Base-by-base conservation (phyloP, 1,140 invertebrate genomes). In the Myzus persicae region DNA sequence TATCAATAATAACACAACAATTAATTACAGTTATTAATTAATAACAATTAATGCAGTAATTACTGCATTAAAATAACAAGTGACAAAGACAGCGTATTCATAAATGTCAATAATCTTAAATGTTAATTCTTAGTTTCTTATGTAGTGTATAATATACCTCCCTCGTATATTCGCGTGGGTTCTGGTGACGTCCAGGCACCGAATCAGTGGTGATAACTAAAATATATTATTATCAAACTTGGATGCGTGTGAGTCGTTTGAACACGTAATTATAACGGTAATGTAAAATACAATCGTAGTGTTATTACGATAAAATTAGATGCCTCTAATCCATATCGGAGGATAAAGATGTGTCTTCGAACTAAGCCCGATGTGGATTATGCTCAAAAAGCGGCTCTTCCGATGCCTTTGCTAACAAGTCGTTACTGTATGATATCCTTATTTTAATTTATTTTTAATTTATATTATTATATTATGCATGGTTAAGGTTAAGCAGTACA, bases 291-390 rank as follows among this genome's bases (percentile, higher is more conserved):
- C 31, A 44, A 38, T 26, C 36, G 36, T 24, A 82, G 24, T 82
- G 38, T 82, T 82, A 24, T 82, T 24, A 48, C 7, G 11, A 26
- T 90, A 51, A 51, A 54, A 38, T 54, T 22, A n/a, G 7, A 22
- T 11, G 89, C 36, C 31, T 22, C 54, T 54, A 31, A 67, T 90
- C 14, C 89, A 90, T 67, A 67, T 42, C 89, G 59, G 59, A 90
- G 36, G 51, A 90, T 67, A 67, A 42, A 44, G 31, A 40, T 88
- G n/a, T n/a, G 46, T 87, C 14, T 46, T n/a, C 42, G 11, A 46
- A 44, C 46, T 88, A 88, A 88, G 85, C 44, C 87, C 87, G 46
- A 48, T n/a, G 11, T 89, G 87, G 87, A 89, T 89, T 26, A 40
- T 9, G 40, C 20, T 20, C 38, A 24, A 40, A 82, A 38, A 82